phyloP scores from a whole-genome alignment of 2,797 vertebrate species.

The Bothrops alternatus region DNA sequence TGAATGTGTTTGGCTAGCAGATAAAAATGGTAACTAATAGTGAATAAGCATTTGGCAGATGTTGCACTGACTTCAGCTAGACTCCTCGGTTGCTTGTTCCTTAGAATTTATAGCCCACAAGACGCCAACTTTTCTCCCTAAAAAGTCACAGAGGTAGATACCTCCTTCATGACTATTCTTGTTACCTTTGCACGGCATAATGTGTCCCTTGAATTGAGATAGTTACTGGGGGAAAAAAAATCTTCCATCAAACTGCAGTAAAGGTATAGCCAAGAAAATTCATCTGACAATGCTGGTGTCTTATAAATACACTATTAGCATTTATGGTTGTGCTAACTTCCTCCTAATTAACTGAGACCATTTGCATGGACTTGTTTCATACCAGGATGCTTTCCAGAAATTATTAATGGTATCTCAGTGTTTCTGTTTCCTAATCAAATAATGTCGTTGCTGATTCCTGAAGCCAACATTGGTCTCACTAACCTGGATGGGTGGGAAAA shows the following conservation, averaged over 20 bases:
- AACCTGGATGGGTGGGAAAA: slow-evolving; percentile 31
- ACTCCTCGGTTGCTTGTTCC: slow-evolving; percentile 38
- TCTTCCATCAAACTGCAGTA: slow-evolving; percentile 64
- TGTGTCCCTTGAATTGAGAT: slow-evolving; percentile 36
- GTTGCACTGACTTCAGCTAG: slow-evolving; percentile 53
- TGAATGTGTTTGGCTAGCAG: slow-evolving; percentile 47
- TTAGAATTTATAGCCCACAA: slow-evolving; percentile 37
- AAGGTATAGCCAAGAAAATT: slow-evolving; percentile 57
- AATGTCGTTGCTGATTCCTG: slow-evolving; percentile 30
- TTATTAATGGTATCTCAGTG: slow-evolving; percentile 27
- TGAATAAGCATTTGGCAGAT: slow-evolving; percentile 65
- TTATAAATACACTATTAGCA: slow-evolving; percentile 47
- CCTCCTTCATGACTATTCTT: not conserved
- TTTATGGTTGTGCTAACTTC: slow-evolving; percentile 30
- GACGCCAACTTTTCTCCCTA: not conserved
- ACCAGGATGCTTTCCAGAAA: slow-evolving; percentile 24
- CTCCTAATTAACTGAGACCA: not conserved
- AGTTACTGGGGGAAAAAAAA: slow-evolving; percentile 36
- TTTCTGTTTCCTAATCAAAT: slow-evolving; percentile 47
- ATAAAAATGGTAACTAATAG: slow-evolving; percentile 50
- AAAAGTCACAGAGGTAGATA: slow-evolving; percentile 20
- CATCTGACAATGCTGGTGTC: slow-evolving; percentile 29
- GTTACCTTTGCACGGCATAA: slow-evolving; percentile 17
- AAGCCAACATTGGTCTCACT: slow-evolving; percentile 35
- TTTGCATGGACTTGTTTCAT: slow-evolving; percentile 5